Conservation (phyloP, 2,888 invertebrate species). For the Yponomeuta plumbellus region DNA sequence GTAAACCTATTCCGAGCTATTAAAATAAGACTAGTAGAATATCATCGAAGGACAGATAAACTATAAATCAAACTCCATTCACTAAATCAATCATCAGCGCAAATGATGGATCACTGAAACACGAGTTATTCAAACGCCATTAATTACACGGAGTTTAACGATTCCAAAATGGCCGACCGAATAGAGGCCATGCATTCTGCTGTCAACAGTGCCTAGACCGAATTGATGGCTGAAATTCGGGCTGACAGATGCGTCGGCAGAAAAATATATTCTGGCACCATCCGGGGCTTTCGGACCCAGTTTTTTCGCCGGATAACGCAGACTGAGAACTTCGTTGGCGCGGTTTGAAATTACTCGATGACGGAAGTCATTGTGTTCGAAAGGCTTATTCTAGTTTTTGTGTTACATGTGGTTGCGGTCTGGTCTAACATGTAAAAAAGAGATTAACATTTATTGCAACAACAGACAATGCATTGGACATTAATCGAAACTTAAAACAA, state of each 20-base stretch:
- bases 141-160: not conserved
- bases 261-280: constrained; percentile 2
- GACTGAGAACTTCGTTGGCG: not conserved
- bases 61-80: not conserved
- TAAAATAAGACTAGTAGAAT: too few relatives aligned
- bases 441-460: too few relatives aligned
- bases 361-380: not conserved
- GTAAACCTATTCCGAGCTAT: too few relatives aligned
- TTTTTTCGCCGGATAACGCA: not conserved
- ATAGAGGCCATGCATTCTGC: constrained; percentile 3
- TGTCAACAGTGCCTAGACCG: constrained; percentile 13
- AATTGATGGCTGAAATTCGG: constrained; percentile 14
- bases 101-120: not conserved
- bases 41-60: too few relatives aligned
- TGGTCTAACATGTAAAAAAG: too few relatives aligned
- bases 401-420: not conserved
- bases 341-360: not conserved
- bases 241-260: constrained; percentile 1
- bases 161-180: constrained; percentile 3
- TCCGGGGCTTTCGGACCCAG: not conserved
- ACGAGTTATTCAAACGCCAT: not conserved
- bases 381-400: not conserved
- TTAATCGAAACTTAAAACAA: too few relatives aligned
- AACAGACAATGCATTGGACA: too few relatives aligned
- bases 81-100: not conserved